A percentile compares a stretch with the other conserved stretches of the same genome.
Evolutionary conservation across 2,113 vertebrate species (phyloP).

Genomic region (Rallus limicola): DNA sequence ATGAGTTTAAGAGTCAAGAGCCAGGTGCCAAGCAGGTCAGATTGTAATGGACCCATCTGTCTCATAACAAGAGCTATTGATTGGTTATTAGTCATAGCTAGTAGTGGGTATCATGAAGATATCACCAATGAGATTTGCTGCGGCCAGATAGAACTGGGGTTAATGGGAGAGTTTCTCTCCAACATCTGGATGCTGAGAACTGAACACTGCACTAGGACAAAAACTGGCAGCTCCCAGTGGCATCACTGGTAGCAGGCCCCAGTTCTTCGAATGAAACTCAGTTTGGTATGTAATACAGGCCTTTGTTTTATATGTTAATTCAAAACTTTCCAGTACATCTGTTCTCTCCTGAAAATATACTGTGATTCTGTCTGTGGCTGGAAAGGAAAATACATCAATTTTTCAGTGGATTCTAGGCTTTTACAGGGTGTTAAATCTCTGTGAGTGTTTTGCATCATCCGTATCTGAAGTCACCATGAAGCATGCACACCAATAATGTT

Average conservation of each 20-base stretch:
- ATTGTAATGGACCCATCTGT: constrained; percentile 9
- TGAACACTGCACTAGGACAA: not conserved
- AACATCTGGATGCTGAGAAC: not conserved
- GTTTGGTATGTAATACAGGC: not conserved
- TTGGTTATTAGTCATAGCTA: not conserved
- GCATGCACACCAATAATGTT: not conserved
- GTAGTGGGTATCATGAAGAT: not conserved
- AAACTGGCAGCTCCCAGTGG: not conserved
- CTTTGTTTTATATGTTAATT: not conserved
- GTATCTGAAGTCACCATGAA: not conserved
- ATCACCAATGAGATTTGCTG: fast-evolving
- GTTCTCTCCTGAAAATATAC: not conserved
- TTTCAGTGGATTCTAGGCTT: constrained; percentile 7
- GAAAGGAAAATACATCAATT: not conserved
- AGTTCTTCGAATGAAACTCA: not conserved
- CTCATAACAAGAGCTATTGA: constrained; percentile 18
- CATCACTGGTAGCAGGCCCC: not conserved
- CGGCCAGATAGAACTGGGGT: fast-evolving
- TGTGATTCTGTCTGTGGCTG: not conserved
- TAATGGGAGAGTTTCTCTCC: not conserved
- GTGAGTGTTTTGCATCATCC: not conserved
- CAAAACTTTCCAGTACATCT: not conserved
- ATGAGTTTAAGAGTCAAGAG: not conserved
- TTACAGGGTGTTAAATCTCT: not conserved
- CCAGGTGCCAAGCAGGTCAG: not conserved